Base-by-base conservation (phyloP, 2,113 vertebrate species). In the Embiotoca jacksoni region DNA sequence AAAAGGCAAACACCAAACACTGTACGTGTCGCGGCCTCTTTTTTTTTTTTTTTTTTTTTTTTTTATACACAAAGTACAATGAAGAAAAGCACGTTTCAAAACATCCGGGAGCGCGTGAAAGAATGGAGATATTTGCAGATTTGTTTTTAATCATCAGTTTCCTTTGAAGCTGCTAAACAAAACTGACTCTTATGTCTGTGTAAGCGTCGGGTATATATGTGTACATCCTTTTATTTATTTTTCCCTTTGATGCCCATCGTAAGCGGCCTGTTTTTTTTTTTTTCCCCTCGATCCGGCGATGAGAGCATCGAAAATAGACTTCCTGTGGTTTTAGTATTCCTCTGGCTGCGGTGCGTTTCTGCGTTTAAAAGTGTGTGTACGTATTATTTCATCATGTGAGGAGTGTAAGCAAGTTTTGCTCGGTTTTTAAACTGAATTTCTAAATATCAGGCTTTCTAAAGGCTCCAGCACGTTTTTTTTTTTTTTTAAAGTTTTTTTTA, bases 21-120 rank as follows among this genome's bases (percentile, higher is more conserved):
- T 23, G 23, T 23, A 23, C 23, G 23, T 23, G 23, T 23, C 23
- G 23, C 23, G 1, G 23, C 23, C 23, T 23, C 23, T 23, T 23
- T 23, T 23, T 23, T 23, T 23, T 23, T 23, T 23, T 23, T 23
- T 23, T 23, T 1, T 23, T 23, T 23, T 1, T 23, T 23, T 23
- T 23, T 23, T 23, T 23, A 23, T 23, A 23, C 23, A 23, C 23
- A 23, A 23, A 23, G 23, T 23, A 23, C 23, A 23, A 23, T 23
- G 23, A 23, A 23, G 23, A 23, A 23, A 23, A 23, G 23, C 23
- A 23, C 23, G n/a, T 15, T 57, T 31, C 47, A 2, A 54, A 54
- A 61, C 67, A 32, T 65, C 54, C 52, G 65, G 31, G 4, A 31
- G 57, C 1, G 60, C 58, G 59, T 60, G 8, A 60, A 65, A 70